Conservation (phyloP, 2,888 invertebrate genomes). For the Arge pagana region DNA sequence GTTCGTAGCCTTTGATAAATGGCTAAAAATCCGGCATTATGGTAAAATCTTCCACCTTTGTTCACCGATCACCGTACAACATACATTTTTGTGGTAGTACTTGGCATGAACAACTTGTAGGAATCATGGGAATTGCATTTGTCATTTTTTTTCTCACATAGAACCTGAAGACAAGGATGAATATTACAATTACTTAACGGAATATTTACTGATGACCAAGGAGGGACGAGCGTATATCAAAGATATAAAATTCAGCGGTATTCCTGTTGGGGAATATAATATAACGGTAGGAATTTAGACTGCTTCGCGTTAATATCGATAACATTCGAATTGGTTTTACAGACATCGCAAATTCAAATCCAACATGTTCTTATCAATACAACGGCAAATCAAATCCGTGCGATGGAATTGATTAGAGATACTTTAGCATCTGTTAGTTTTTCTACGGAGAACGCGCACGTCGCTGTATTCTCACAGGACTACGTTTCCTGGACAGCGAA, state of each 20-base stretch:
- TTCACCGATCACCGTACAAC: no score
- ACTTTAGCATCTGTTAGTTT: constrained; percentile 43
- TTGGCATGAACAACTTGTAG: no score
- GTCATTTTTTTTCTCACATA: constrained; percentile 26
- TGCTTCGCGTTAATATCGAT: background rate
- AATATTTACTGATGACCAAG: constrained; percentile 50
- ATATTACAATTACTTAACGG: constrained; percentile 49
- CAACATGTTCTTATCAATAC: constrained; percentile 51
- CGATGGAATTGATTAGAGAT: constrained; percentile 50
- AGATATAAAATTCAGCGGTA: constrained; percentile 50
- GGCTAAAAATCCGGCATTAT: constrained; percentile 45
- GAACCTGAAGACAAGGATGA: constrained; percentile 48
- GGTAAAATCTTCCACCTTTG: no score
- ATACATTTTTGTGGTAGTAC: no score
- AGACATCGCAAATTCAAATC: constrained; percentile 53
- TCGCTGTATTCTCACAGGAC: constrained; percentile 49
- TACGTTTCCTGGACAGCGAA: constrained; percentile 55
- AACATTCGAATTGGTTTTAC: constrained; percentile 13
- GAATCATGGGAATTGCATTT: no score
- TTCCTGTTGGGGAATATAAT: constrained; percentile 50
- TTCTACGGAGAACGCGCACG: constrained; percentile 38
- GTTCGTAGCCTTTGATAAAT: constrained; percentile 49
- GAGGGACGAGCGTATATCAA: constrained; percentile 53
- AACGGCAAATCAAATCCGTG: constrained; percentile 46
- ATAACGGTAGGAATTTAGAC: constrained; percentile 46